Evolutionary conservation across 2,888 invertebrate genomes (phyloP), one percentile per base, ranked within the genome.

Genomic region (Cheilosia impressa): DNA sequence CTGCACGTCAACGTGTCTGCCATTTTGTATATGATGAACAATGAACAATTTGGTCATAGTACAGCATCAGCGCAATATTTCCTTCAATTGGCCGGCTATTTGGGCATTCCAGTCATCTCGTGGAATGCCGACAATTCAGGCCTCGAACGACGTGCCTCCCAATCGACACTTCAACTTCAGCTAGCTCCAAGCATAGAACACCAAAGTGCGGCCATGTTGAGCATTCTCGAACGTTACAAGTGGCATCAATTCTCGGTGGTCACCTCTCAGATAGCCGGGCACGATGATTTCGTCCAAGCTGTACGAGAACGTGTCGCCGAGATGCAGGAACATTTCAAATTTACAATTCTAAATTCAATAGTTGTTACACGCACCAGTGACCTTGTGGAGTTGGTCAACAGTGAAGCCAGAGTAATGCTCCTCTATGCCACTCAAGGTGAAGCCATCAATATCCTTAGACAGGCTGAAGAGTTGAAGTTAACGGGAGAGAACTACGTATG

Each of bases 51-150:
- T 91, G 98, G 98, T 58, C 95, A 97, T 87, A 97, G 97, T 92
- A 98, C 98, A 81, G 98, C 98, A 88, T 97, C 98, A 88, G 97
- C 97, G 79, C 98, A 98, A 92, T 98, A 98, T 93, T 97, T 98
- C 92, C 94, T 98, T 88, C 98, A 98, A 93, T 94, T 98, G 90
- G 97, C 98, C 88, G 97, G 97, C 78, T 98, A 98, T 93, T 94
- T 98, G 89, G 98, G 98, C 88, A 98, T 98, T 91, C 98, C 98
- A 89, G 98, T 98, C 68, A 97, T 98, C 89, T 97, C 98, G 9
- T 99, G 98, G 98, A 98, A 98, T 93, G 98, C 98, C 9, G 98
- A 99, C 92, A 98, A 98, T 93, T 97, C 98, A 50, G 98, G 98
- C 47, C 94, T 98, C 88, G 95, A 95, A 90, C 93, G 95, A 87